phyloP scores from a whole-genome alignment of 2,888 invertebrate genomes.

The Agriopis aurantiaria region DNA sequence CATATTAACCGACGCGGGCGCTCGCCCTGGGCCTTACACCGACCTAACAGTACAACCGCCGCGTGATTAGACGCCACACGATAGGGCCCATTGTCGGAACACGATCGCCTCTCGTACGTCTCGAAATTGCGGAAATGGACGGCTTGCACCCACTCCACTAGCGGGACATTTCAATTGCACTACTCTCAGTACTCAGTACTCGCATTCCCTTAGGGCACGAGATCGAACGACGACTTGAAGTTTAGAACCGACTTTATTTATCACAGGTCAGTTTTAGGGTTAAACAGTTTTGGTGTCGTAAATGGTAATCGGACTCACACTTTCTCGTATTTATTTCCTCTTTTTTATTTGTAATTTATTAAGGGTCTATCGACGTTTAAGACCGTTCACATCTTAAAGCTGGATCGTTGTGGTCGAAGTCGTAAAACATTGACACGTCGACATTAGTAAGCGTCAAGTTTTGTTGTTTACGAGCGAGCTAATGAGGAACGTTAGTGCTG shows the following conservation, averaged over 20 bases:
- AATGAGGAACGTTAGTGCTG: slow-evolving; percentile 72
- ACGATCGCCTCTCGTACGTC: slow-evolving; percentile 83
- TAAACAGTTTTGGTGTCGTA: slow-evolving; percentile 49
- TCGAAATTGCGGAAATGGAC: slow-evolving; percentile 85
- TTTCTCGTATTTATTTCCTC: slow-evolving; percentile 49
- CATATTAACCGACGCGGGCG: slow-evolving; percentile 72
- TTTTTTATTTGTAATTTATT: slow-evolving; percentile 58
- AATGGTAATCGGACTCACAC: slow-evolving; percentile 60
- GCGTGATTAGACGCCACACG: slow-evolving; percentile 85
- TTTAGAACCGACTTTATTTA: slow-evolving; percentile 32
- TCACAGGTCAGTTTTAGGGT: slow-evolving; percentile 35
- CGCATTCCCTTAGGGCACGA: slow-evolving; percentile 57
- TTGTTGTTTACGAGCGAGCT: slow-evolving; percentile 78
- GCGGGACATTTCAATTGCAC: slow-evolving; percentile 85
- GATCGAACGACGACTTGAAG: slow-evolving; percentile 44
- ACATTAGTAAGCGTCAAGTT: slow-evolving; percentile 79
- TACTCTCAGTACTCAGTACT: slow-evolving; percentile 54
- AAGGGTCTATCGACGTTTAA: slow-evolving; percentile 57
- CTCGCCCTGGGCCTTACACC: slow-evolving; percentile 70
- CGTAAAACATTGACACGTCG: slow-evolving; percentile 73
- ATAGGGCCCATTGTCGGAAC: slow-evolving; percentile 84
- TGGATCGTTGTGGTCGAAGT: slow-evolving; percentile 57
- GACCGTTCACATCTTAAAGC: slow-evolving; percentile 64
- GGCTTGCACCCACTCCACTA: slow-evolving; percentile 78
- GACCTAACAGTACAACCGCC: slow-evolving; percentile 80